Conservation (phyloP, 2,888 invertebrate genomes). For the Callinectes sapidus region DNA sequence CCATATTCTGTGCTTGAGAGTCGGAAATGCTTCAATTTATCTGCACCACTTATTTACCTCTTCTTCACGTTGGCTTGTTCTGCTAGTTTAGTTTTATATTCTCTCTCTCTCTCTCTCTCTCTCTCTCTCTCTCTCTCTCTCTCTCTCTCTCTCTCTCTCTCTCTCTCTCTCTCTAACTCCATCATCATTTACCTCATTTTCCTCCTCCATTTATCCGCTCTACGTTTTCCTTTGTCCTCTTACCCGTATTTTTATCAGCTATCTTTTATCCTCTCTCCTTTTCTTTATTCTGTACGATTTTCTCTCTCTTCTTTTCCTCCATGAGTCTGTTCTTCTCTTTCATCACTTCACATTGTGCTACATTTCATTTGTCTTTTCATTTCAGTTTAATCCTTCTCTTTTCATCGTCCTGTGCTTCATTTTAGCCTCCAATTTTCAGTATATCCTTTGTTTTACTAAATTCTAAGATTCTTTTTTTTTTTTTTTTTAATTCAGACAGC, state of each 20-base stretch:
- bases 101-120: conserved; percentile 43
- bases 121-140: conserved; percentile 52
- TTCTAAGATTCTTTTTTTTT: background rate
- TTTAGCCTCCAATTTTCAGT: background rate
- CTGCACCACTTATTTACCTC: too few species aligned
- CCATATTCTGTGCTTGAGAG: too few species aligned
- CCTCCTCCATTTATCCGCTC: background rate
- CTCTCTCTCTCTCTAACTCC: background rate
- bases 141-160: conserved; percentile 36
- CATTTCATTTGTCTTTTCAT: background rate
- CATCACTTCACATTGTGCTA: background rate
- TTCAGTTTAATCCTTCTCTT: background rate
- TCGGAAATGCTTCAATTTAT: too few species aligned
- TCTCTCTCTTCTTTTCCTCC: background rate
- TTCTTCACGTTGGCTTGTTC: too few species aligned
- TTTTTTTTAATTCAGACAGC: background rate
- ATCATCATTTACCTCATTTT: background rate
- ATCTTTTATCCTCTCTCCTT: background rate
- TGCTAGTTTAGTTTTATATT: too few species aligned
- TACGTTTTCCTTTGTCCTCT: background rate
- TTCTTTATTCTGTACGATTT: background rate
- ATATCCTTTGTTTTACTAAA: background rate
- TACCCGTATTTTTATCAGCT: background rate
- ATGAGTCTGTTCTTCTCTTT: background rate
- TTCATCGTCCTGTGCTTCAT: background rate